Evolutionary conservation across 35 echinoderm and acorn worm species (phyloP).

Genomic region (Apostichopus parvimensis): DNA sequence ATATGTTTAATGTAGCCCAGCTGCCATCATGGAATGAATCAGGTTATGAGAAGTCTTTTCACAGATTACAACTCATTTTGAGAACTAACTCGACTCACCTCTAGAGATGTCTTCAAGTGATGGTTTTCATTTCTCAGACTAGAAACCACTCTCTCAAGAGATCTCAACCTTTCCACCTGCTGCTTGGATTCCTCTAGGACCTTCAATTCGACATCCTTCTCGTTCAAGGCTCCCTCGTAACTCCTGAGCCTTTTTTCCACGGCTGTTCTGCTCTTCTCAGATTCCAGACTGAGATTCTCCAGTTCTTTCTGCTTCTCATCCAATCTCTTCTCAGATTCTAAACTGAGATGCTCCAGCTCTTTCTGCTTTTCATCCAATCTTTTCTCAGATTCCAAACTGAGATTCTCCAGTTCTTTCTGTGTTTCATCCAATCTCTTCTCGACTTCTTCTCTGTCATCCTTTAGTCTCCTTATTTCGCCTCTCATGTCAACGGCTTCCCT

Average conservation of each 20-base stretch:
- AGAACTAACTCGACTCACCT: not conserved
- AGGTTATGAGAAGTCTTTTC: no score
- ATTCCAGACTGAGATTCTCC: no score
- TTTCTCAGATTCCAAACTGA: no score
- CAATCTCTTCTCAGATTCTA: no score
- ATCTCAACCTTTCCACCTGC: not conserved
- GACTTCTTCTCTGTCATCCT: not conserved
- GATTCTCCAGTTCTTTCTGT: no score
- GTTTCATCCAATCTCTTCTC: no score
- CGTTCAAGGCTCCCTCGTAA: slow-evolving; percentile 9
- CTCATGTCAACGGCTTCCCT: not conserved
- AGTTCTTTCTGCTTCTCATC: no score
- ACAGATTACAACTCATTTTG: no score
- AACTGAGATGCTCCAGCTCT: no score
- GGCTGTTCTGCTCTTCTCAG: not conserved
- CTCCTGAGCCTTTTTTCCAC: slow-evolving; percentile 6
- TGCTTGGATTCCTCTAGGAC: not conserved
- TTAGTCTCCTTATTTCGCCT: not conserved
- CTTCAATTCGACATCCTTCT: not conserved
- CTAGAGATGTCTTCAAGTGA: not conserved
- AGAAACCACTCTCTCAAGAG: not conserved
- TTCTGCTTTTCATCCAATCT: no score
- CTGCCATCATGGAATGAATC: no score
- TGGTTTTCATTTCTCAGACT: not conserved
- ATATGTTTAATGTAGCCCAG: no score